These are phyloP conservation scores for Steinernema carpocapsae DNA, from an alignment of 2,888 invertebrate species.

Conservation along the genomic window DNA sequence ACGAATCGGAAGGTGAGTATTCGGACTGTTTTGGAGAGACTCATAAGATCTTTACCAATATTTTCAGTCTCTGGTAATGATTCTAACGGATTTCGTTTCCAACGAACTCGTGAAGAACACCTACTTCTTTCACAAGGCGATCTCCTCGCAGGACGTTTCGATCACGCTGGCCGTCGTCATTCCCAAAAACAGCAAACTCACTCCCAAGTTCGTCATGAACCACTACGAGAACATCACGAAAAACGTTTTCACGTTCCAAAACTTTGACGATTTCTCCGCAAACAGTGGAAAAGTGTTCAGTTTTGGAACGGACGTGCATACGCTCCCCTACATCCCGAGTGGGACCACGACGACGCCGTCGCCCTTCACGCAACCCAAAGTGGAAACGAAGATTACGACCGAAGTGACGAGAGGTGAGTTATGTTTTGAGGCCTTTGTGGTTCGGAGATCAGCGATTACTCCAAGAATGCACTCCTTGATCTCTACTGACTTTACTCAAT, in stretches of 20 bases:
- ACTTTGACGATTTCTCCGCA: background rate
- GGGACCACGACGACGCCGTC: background rate
- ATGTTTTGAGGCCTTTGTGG: too few species aligned
- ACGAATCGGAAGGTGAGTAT: background rate
- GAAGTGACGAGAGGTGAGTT: constrained; percentile 1
- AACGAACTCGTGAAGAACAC: background rate
- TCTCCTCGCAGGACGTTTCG: background rate
- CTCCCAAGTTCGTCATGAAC: background rate
- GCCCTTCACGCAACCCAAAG: too few species aligned
- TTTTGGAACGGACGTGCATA: background rate
- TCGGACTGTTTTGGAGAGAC: too few species aligned
- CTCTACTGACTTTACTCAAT: too few species aligned
- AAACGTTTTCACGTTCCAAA: background rate
- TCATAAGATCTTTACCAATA: too few species aligned
- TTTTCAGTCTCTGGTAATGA: constrained; percentile 6
- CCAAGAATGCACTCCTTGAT: background rate
- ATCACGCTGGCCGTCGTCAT: constrained; percentile 5
- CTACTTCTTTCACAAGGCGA: constrained; percentile 21
- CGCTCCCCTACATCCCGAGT: background rate
- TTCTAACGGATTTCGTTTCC: constrained; percentile 19
- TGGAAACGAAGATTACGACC: background rate
- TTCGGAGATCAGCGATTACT: background rate
- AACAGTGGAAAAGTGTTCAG: background rate
- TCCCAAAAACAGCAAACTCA: background rate
- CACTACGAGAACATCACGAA: constrained; percentile 5